Conservation (phyloP, 2,888 invertebrate genomes). For the Torymus aiolomorphi region DNA sequence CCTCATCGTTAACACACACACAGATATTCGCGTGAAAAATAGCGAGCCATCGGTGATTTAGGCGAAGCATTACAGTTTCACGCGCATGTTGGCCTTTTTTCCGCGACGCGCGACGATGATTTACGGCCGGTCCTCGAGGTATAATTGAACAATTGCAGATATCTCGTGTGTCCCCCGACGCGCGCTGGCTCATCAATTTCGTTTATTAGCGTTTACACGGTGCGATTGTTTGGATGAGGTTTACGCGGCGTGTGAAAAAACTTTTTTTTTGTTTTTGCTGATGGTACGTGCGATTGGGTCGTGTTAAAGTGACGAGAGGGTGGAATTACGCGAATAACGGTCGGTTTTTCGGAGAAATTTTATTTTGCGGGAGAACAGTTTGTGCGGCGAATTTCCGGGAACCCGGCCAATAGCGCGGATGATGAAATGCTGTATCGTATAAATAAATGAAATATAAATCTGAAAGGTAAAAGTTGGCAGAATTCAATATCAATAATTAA, state of each 20-base stretch:
- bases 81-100: background rate
- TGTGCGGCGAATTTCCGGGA: no score
- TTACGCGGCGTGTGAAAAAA: conserved; percentile 11
- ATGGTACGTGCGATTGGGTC: background rate
- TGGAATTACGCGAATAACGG: no score
- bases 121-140: conserved; percentile 34
- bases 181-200: conserved; percentile 40
- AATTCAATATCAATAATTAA: no score
- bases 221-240: conserved; percentile 23
- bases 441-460: no score
- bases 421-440: no score
- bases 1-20: no score
- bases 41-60: conserved; percentile 42
- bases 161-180: conserved; percentile 37
- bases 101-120: conserved; percentile 34
- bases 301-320: no score
- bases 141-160: conserved; percentile 48
- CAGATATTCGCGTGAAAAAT: conserved; percentile 30
- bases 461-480: no score
- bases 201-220: conserved; percentile 39
- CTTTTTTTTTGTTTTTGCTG: background rate
- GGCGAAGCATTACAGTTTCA: conserved; percentile 25
- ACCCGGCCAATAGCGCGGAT: no score
- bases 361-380: no score
- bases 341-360: no score